Conservation (phyloP, 2,113 vertebrate genomes). For the Archilochus colubris region DNA sequence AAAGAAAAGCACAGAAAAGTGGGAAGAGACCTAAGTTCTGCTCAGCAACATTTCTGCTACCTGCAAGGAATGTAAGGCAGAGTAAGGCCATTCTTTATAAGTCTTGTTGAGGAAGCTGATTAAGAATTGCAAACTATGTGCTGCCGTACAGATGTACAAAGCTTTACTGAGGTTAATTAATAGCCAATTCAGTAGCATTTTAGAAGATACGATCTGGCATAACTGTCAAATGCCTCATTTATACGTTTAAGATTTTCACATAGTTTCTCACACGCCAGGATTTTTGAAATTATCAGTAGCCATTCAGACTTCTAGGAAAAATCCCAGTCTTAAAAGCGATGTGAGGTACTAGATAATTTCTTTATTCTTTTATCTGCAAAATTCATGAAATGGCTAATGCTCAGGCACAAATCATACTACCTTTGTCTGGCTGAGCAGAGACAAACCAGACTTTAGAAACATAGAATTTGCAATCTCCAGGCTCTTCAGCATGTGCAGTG, state of each 20-base stretch:
- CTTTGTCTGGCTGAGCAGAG: background rate
- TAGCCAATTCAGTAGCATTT: background rate
- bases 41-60: background rate
- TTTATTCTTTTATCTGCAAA: background rate
- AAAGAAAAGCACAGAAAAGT: background rate
- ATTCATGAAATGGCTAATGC: background rate
- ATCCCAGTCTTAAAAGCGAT: background rate
- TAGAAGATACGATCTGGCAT: background rate
- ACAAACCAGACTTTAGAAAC: background rate
- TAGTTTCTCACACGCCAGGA: background rate
- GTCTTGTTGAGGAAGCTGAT: background rate
- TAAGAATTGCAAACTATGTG: background rate
- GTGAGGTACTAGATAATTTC: background rate
- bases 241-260: background rate
- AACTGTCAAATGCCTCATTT: background rate
- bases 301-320: background rate
- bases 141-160: background rate
- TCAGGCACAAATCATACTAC: background rate
- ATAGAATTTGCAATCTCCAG: background rate
- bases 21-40: background rate
- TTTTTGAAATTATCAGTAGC: background rate
- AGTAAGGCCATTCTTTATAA: background rate
- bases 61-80: background rate
- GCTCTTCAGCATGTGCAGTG: fast-evolving
- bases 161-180: background rate